A percentile compares a stretch with the other conserved stretches of the same genome.
These are phyloP conservation scores for Diplosoma virens DNA, from an alignment of 23 tunicate species.

Conservation along the genomic window DNA sequence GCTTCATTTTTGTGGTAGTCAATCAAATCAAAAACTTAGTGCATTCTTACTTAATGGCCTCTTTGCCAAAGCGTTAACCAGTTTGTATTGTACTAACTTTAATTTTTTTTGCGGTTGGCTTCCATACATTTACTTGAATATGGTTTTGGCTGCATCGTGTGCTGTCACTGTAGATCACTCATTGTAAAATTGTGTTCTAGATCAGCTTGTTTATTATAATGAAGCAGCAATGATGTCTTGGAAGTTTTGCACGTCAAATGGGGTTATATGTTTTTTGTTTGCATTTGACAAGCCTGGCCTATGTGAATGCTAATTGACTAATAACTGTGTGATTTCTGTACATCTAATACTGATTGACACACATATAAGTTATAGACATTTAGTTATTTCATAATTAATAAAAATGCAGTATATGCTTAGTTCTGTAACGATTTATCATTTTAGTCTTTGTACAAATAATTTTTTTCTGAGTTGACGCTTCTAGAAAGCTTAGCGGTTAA, in stretches of 20 bases:
- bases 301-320: constrained; percentile 43
- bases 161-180: constrained; percentile 68
- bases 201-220: constrained; percentile 24
- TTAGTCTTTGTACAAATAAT: too few species aligned
- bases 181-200: not conserved
- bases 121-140: constrained; percentile 41
- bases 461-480: too few species aligned
- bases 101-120: constrained; percentile 90
- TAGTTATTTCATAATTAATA: too few species aligned
- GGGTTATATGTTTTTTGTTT: constrained; percentile 49
- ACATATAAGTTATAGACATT: too few species aligned
- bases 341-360: too few species aligned
- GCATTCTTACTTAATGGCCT: constrained; percentile 2
- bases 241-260: constrained; percentile 47
- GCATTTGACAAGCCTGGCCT: constrained; percentile 75
- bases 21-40: constrained; percentile 4
- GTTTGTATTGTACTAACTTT: constrained; percentile 95
- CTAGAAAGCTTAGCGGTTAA: too few species aligned
- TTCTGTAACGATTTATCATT: too few species aligned
- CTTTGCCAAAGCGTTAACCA: constrained; percentile 45
- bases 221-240: constrained; percentile 6
- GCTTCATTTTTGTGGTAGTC: constrained; percentile 45
- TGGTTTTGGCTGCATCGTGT: constrained; percentile 84
- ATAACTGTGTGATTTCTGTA: constrained; percentile 41
- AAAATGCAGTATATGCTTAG: too few species aligned